These are phyloP conservation scores for Temnothorax nylanderi DNA, from an alignment of 1,140 invertebrate species.

Conservation along the genomic window DNA sequence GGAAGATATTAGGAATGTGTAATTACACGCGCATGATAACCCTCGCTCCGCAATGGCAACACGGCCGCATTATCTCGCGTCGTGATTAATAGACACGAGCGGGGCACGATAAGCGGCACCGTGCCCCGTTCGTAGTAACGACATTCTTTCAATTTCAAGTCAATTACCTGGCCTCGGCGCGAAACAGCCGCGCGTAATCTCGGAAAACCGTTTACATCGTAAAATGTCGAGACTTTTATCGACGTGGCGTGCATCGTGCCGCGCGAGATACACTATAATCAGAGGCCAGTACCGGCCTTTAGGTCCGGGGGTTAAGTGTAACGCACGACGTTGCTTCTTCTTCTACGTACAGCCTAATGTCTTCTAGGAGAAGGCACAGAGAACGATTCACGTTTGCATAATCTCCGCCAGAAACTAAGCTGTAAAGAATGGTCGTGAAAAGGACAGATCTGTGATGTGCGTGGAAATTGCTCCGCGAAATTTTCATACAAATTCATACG, in stretches of 20 bases:
- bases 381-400: slow-evolving; percentile 34
- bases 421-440: not conserved
- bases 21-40: slow-evolving; percentile 71
- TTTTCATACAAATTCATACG: not conserved
- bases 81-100: slow-evolving; percentile 67
- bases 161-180: slow-evolving; percentile 41
- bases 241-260: slow-evolving; percentile 35
- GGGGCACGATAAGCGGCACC: slow-evolving; percentile 54
- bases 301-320: slow-evolving; percentile 26
- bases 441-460: not conserved
- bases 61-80: slow-evolving; percentile 59
- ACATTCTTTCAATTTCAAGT: slow-evolving; percentile 66
- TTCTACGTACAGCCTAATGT: slow-evolving; percentile 5
- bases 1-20: slow-evolving; percentile 72
- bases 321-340: slow-evolving; percentile 10
- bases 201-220: slow-evolving; percentile 30
- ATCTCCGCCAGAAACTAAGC: not conserved
- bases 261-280: slow-evolving; percentile 49
- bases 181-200: slow-evolving; percentile 43
- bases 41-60: slow-evolving; percentile 55
- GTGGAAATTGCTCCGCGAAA: slow-evolving; percentile 12
- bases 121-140: slow-evolving; percentile 37
- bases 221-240: slow-evolving; percentile 49
- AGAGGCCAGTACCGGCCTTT: not conserved
- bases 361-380: not conserved